These are phyloP conservation scores for Okapia johnstoni DNA, from an alignment of 2,113 vertebrate species.

Conservation along the genomic window DNA sequence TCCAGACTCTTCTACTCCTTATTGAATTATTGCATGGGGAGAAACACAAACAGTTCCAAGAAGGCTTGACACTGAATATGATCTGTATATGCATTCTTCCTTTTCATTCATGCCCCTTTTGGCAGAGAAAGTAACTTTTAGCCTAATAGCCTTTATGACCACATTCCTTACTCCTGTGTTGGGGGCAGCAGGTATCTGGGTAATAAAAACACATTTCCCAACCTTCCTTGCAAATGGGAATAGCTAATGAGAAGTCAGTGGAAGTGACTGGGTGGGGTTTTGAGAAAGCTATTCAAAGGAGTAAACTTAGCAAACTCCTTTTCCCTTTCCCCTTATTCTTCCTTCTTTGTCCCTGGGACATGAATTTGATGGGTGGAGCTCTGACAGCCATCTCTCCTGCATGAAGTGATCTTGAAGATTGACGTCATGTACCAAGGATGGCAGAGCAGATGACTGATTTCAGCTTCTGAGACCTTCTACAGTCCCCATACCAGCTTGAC, in stretches of 20 bases:
- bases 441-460: background rate
- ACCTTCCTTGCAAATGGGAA: background rate
- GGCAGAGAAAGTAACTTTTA: background rate
- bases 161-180: background rate
- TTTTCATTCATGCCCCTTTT: background rate
- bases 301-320: background rate
- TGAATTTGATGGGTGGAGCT: background rate
- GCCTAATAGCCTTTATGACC: background rate
- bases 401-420: background rate
- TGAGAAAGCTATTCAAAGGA: background rate
- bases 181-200: background rate
- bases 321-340: background rate
- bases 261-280: background rate
- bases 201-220: background rate
- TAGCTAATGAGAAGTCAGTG: background rate
- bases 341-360: background rate
- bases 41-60: background rate
- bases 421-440: background rate
- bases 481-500: background rate
- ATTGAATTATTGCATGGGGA: background rate
- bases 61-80: background rate
- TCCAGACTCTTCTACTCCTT: background rate
- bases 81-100: background rate
- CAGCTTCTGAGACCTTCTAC: background rate
- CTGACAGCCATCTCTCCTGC: background rate